Base-by-base conservation (phyloP, 2,797 vertebrate genomes). In the Sebastes cheni region DNA sequence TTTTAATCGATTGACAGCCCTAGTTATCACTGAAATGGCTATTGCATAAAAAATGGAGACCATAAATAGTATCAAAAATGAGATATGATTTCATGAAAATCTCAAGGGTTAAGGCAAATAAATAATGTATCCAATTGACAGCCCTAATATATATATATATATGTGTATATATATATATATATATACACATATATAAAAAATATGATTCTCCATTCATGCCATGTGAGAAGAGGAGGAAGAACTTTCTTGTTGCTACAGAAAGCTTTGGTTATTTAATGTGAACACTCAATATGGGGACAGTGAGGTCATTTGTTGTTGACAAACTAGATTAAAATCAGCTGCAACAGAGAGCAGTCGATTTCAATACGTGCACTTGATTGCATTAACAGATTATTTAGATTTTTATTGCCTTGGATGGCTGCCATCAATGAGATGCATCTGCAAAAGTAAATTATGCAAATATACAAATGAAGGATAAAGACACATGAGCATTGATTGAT, bases 271-370 rank as follows among this genome's bases (percentile, higher is more conserved):
- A 34, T 81, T 80, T 71, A 13, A 66, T 86, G 16, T 42, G 8
- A 79, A 67, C 55, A 66, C 70, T 75, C 22, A 39, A 39, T 12
- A n/a, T 14, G 58, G 18, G 84, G 61, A 71, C 5, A 4, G 34
- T 25, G 12, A 78, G 69, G 58, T 39, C 66, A 77, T 79, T 74
- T 77, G 74, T 30, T 88, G 67, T 71, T 77, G 64, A 75, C 67
- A 69, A 69, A 75, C 2, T n/a, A 54, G 67, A 84, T 81, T 67
- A 77, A 70, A 86, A 83, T 82, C 61, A 64, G 46, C 61, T 14
- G 30, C 70, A 27, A 64, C 54, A 67, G 73, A 81, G 34, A 77
- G 39, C 61, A n/a, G 50, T 84, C 10, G 2, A 16, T 86, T 86
- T 52, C 61, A 79, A 20, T 70, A 25, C 77, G 34, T 9, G 55